A percentile compares a stretch with the other conserved stretches of the same genome.
Evolutionary conservation across 2,888 invertebrate species (phyloP).

Genomic region (Deroplatys truncata): DNA sequence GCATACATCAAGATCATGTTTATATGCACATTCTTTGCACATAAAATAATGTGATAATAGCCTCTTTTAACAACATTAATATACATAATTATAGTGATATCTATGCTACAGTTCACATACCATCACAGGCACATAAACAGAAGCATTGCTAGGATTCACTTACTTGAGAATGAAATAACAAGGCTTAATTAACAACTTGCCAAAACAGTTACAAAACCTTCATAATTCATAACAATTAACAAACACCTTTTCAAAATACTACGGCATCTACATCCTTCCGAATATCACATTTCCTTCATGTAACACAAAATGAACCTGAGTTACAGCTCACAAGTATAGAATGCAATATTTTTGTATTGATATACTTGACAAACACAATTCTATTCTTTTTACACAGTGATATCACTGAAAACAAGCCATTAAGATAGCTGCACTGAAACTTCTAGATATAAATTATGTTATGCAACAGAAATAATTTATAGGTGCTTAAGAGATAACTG

Average conservation of each 20-base stretch:
- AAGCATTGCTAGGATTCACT: not conserved
- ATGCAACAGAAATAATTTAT: no score
- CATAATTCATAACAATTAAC: not conserved
- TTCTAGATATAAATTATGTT: no score
- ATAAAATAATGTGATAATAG: not conserved
- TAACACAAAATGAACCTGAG: not conserved
- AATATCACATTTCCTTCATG: not conserved
- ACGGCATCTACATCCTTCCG: not conserved
- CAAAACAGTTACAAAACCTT: not conserved
- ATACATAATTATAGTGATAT: not conserved
- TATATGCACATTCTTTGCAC: not conserved
- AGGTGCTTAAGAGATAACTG: no score
- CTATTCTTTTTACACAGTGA: no score
- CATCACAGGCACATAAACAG: constrained; percentile 9
- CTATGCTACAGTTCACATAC: not conserved
- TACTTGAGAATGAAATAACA: not conserved
- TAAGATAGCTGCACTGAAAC: no score
- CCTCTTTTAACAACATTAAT: not conserved
- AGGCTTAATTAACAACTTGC: not conserved
- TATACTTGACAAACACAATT: not conserved
- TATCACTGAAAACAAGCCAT: no score
- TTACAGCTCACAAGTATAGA: not conserved
- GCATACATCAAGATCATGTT: constrained; percentile 3
- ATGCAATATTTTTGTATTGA: not conserved
- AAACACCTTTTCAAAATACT: not conserved